Percentiles rank a stretch among this genome's conserved stretches.
Evolutionary conservation across 2,797 vertebrate species (phyloP).

Genomic region (Phoeniculus purpureus): DNA sequence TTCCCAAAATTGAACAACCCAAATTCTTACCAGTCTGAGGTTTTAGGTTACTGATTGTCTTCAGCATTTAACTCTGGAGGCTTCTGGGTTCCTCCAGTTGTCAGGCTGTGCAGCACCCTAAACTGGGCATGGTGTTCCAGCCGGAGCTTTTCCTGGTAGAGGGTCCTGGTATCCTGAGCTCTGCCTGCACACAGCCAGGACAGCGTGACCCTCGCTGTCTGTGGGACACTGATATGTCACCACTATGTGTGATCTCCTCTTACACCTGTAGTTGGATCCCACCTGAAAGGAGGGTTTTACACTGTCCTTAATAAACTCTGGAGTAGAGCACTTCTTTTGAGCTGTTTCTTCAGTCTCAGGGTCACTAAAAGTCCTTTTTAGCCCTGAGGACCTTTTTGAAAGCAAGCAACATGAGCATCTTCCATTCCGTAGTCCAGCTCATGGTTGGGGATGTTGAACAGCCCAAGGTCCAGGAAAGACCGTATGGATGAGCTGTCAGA

Average conservation of each 20-base stretch:
- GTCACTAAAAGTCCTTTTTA: neutral
- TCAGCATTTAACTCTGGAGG: rapidly evolving
- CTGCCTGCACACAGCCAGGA: neutral
- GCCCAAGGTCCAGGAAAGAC: neutral
- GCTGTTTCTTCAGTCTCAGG: neutral
- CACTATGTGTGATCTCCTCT: too few relatives aligned
- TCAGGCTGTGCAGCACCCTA: neutral
- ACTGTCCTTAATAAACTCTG: rapidly evolving
- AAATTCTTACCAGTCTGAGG: neutral
- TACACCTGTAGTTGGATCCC: neutral
- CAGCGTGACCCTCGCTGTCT: rapidly evolving
- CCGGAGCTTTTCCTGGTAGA: neutral
- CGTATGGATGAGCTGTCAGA: neutral
- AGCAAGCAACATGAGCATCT: neutral
- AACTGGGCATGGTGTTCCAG: neutral
- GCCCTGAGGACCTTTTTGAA: neutral
- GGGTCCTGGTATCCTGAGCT: neutral
- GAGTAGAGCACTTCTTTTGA: neutral
- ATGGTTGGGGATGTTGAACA: neutral
- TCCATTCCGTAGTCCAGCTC: neutral
- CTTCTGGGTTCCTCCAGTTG: neutral
- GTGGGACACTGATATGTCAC: neutral
- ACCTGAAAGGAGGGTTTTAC: neutral
- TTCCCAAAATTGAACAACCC: neutral
- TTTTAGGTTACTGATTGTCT: neutral